Evolutionary conservation across 2,888 invertebrate genomes (phyloP).

Genomic region (Bembecia ichneumoniformis): DNA sequence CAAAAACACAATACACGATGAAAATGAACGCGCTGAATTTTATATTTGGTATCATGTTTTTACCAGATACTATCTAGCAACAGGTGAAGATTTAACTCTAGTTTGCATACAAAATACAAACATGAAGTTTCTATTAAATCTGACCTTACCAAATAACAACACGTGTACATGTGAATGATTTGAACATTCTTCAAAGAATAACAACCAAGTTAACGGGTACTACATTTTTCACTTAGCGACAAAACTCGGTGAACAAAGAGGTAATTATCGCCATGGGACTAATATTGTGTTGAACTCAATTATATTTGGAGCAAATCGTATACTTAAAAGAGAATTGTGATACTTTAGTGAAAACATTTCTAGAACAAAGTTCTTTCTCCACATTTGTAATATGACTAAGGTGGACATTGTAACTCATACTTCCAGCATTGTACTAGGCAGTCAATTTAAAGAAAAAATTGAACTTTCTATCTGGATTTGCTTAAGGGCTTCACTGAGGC

Average conservation of each 20-base stretch:
- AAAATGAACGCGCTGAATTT: slow-evolving; percentile 13
- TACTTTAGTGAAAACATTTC: background rate
- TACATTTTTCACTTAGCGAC: background rate
- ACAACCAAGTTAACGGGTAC: background rate
- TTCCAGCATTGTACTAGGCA: no score
- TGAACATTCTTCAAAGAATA: background rate
- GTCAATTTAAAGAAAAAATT: no score
- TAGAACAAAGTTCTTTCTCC: background rate
- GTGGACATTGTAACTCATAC: no score
- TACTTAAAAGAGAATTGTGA: background rate
- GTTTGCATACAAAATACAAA: background rate
- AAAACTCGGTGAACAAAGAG: background rate
- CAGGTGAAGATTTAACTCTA: background rate
- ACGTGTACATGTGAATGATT: background rate
- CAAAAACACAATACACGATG: slow-evolving; percentile 8
- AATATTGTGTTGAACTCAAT: background rate
- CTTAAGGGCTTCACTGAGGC: no score
- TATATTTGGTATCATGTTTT: slow-evolving; percentile 12
- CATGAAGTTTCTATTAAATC: background rate
- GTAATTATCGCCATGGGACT: background rate
- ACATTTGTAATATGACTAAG: no score
- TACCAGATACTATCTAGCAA: no score
- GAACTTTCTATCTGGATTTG: no score
- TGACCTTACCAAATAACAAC: no score
- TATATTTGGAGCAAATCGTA: background rate